A percentile compares a stretch with the other conserved stretches of the same genome.
These are phyloP conservation scores for Branchinecta sandiegonensis DNA, from an alignment of 2,888 invertebrate species.

Conservation along the genomic window DNA sequence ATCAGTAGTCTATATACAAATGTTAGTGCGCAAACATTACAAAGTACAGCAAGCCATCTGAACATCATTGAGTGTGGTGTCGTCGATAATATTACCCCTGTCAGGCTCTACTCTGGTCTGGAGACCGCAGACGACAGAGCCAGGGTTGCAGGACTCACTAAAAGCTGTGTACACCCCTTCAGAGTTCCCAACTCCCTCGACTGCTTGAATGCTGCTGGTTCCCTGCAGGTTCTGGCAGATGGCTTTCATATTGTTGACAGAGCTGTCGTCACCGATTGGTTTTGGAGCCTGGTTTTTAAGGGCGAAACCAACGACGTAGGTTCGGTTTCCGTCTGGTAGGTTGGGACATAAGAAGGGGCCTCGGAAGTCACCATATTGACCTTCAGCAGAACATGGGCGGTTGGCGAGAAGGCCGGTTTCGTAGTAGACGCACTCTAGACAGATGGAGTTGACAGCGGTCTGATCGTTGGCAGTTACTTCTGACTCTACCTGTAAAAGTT, in stretches of 20 bases:
- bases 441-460: not conserved
- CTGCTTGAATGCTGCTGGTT: not conserved
- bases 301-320: slow-evolving; percentile 9
- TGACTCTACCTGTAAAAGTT: not conserved
- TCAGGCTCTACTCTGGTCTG: slow-evolving; percentile 7
- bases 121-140: not conserved
- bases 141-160: slow-evolving; percentile 5
- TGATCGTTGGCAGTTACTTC: not conserved
- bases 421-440: not conserved
- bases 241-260: slow-evolving; percentile 9
- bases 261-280: not conserved
- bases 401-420: slow-evolving; percentile 10
- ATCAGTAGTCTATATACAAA: no score
- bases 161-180: slow-evolving; percentile 8
- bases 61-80: slow-evolving; percentile 10
- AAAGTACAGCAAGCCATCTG: slow-evolving; percentile 5
- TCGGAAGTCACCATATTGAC: slow-evolving; percentile 15
- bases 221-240: not conserved
- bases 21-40: not conserved
- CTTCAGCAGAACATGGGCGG: slow-evolving; percentile 14
- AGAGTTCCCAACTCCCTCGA: not conserved
- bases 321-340: not conserved
- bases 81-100: not conserved
- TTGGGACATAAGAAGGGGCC: slow-evolving; percentile 3
- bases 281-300: slow-evolving; percentile 1